Conservation (phyloP, 2,113 vertebrate species). For the Gracilinanus agilis region DNA sequence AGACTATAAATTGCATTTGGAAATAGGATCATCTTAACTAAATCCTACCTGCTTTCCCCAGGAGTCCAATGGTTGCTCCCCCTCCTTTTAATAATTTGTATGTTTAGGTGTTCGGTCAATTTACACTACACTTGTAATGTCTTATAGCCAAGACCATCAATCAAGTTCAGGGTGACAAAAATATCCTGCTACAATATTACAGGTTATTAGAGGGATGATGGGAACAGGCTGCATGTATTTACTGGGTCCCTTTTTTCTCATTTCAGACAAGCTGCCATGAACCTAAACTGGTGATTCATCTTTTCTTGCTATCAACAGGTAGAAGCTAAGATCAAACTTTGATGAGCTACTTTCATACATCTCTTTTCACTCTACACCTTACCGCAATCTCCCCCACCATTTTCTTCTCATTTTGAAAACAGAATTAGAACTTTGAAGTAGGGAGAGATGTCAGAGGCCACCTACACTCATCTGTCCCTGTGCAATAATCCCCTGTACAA, state of each 20-base stretch:
- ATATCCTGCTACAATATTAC: slow-evolving; percentile 90
- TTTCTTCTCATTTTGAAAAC: slow-evolving; percentile 57
- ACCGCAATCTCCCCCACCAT: neutral
- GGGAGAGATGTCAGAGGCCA: slow-evolving; percentile 6
- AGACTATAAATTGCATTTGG: slow-evolving; percentile 97
- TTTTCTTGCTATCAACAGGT: slow-evolving; percentile 90
- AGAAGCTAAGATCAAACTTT: slow-evolving; percentile 79
- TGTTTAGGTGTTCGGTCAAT: slow-evolving; percentile 96
- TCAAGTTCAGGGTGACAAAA: slow-evolving; percentile 90
- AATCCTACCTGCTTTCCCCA: slow-evolving; percentile 89
- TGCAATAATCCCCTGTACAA: neutral
- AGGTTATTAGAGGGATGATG: slow-evolving; percentile 94
- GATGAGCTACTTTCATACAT: slow-evolving; percentile 83
- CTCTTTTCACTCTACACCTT: slow-evolving; percentile 65
- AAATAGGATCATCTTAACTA: slow-evolving; percentile 94
- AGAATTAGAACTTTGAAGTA: neutral
- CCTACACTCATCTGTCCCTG: neutral
- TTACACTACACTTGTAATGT: slow-evolving; percentile 89
- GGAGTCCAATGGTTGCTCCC: slow-evolving; percentile 82
- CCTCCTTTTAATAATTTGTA: slow-evolving; percentile 99
- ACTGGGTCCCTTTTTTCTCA: slow-evolving; percentile 88
- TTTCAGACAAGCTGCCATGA: slow-evolving; percentile 87
- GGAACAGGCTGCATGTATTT: slow-evolving; percentile 84
- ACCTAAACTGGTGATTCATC: slow-evolving; percentile 89
- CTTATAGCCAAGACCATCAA: slow-evolving; percentile 92